Evolutionary conservation across 2,113 vertebrate species (phyloP), one percentile per base, ranked within the genome.

Genomic region (Microcebus lehilahytsara): DNA sequence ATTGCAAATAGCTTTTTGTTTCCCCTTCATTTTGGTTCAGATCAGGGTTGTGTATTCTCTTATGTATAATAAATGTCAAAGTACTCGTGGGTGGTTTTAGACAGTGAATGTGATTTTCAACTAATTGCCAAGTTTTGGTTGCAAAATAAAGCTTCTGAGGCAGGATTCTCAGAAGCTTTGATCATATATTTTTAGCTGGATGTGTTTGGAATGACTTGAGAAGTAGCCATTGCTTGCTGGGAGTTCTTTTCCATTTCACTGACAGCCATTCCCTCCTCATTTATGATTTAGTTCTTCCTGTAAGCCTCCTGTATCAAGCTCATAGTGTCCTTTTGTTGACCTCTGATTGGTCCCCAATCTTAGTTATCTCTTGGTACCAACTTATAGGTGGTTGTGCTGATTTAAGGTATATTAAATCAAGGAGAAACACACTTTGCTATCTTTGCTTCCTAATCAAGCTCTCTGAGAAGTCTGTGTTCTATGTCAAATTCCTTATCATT

Each of bases 31-130:
- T 96, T 96, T 40, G 34, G 97, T 98, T 98, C 98, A 98, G 84
- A 97, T 30, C 89, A 93, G 94, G 98, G 96, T 98, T 98, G 94
- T 89, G 11, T 97, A 97, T 96, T 98, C 98, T 98, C 98, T 92
- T 84, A 98, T 91, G 98, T 95, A 95, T 92, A 98, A 97, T 98
- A 98, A 98, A 98, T 98, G 97, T 98, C 97, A 97, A 49, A 85
- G 91, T 96, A 91, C 32, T 98, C 7, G 95, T 98, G 97, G 97
- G 98, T 98, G 97, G 96, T 89, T 98, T 97, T 93, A 94, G 84
- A 96, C 90, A 96, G 79, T 98, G 74, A 92, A 98, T 98, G 97
- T 98, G 91, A 94, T 98, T 97, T 97, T 95, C 81, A 84, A 95
- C 84, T 86, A 98, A 97, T 98, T 98, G 97, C 98, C 97, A 98